A percentile compares a stretch with the other conserved stretches of the same genome.
phyloP scores from a whole-genome alignment of 2,888 invertebrate species.

The Ochropleura leucogaster region DNA sequence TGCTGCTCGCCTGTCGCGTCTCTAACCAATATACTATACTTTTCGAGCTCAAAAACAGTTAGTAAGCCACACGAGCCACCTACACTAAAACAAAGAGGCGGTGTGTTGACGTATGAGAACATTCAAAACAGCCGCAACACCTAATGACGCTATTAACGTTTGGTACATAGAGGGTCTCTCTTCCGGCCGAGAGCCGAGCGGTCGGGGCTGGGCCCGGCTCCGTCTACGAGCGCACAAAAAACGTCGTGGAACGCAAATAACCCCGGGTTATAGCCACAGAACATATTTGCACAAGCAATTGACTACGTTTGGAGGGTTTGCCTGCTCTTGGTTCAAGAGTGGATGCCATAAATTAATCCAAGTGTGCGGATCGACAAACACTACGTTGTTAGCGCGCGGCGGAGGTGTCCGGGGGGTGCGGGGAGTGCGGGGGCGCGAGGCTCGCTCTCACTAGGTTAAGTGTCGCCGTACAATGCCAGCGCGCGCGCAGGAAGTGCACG shows the following conservation, averaged over 20 bases:
- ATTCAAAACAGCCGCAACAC: conserved; percentile 26
- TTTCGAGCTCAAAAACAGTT: conserved; percentile 14
- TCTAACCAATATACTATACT: not conserved
- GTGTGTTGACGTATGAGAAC: conserved; percentile 28
- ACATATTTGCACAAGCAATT: conserved; percentile 72
- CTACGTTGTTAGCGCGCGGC: conserved; percentile 51
- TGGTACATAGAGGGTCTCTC: conserved; percentile 43
- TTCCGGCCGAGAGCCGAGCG: conserved; percentile 42
- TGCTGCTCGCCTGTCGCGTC: not conserved
- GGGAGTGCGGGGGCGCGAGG: conserved; percentile 17
- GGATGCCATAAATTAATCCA: conserved; percentile 79
- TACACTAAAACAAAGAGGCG: conserved; percentile 17
- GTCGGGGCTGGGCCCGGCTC: not conserved
- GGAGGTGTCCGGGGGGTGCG: conserved; percentile 10
- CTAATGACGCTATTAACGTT: conserved; percentile 36
- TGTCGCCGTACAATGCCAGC: conserved; percentile 58
- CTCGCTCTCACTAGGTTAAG: conserved; percentile 66
- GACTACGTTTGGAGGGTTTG: conserved; percentile 69
- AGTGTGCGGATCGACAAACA: conserved; percentile 71
- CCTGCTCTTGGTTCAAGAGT: conserved; percentile 78
- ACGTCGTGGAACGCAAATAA: conserved; percentile 57
- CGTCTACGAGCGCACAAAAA: conserved; percentile 50
- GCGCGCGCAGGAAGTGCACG: conserved; percentile 63
- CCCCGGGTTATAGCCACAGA: conserved; percentile 26
- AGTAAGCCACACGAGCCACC: not conserved